Evolutionary conservation across 2,113 vertebrate genomes (phyloP), one percentile per base, ranked within the genome.

Genomic region (Butorides virescens): DNA sequence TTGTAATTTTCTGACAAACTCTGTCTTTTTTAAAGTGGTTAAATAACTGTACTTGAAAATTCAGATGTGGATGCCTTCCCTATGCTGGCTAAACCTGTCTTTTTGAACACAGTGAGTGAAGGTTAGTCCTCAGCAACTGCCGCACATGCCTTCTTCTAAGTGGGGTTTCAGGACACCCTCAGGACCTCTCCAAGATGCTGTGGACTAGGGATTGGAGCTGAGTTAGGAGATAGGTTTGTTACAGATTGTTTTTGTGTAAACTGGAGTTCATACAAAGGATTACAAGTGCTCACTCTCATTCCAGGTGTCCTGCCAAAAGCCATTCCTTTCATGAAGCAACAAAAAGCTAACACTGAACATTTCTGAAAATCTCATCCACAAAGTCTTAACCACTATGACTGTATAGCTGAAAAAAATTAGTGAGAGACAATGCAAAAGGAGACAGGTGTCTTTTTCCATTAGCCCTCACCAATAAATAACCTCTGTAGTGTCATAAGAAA

Each of bases 121-220:
- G 16, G 10, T 65, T 53, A 36, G 20, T 29, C 75, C 13, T 52
- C 6, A 53, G 10, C 0, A 1, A 36, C 78, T 42, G n/a, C 21
- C 27, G 20, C 21, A 16, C 10, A 5, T 10, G 8, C 7, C 22
- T 80, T 81, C 29, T 52, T 29, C 30, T 46, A 27, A 56, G 8
- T 11, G 15, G 34, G 25, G 6, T 10, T 77, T 26, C 25, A 71
- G 47, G 27, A 77, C 21, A 39, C 3, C 2, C 10, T 68, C 17
- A 32, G n/a, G 14, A 47, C 3, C 19, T 86, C 39, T n/a, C 13
- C 17, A 68, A 49, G 44, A 10, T 66, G 15, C 13, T 75, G 30
- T 1, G 3, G 37, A 62, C 6, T 5, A 44, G 34, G 23, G 5
- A 36, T 2, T 16, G 17, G 29, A 39, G 17, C 4, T 2, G 5